Evolutionary conservation across 2,888 invertebrate genomes (phyloP).

Genomic region (Rhingia campestris): DNA sequence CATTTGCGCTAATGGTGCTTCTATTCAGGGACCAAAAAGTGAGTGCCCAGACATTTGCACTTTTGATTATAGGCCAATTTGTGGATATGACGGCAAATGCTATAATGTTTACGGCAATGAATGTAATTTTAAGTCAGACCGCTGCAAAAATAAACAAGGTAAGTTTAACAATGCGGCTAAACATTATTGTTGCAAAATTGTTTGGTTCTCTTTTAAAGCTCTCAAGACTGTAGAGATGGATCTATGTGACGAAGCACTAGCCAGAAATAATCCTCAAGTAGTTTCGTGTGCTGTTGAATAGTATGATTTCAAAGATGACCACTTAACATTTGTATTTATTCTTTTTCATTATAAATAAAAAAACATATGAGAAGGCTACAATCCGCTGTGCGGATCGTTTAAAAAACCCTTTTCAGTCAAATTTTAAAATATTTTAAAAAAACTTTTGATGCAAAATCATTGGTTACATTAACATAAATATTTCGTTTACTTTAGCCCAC

Average conservation of each 20-base stretch:
- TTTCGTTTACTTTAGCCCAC: too few relatives aligned
- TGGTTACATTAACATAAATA: too few relatives aligned
- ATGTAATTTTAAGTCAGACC: slow-evolving; percentile 14
- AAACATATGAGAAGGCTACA: too few relatives aligned
- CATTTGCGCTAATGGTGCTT: slow-evolving; percentile 12
- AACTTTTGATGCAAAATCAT: too few relatives aligned
- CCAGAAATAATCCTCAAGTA: slow-evolving; percentile 29
- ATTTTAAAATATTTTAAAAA: too few relatives aligned
- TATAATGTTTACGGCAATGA: slow-evolving; percentile 26
- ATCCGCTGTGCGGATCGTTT: too few relatives aligned
- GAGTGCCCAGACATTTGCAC: slow-evolving; percentile 50
- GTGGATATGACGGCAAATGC: slow-evolving; percentile 51
- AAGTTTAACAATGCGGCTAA: background rate
- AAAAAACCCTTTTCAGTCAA: too few relatives aligned
- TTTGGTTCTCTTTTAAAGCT: slow-evolving; percentile 16
- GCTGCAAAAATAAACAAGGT: slow-evolving; percentile 23
- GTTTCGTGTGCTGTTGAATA: background rate
- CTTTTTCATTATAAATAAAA: too few relatives aligned
- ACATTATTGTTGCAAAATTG: background rate
- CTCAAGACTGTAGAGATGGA: slow-evolving; percentile 39
- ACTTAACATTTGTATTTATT: too few relatives aligned
- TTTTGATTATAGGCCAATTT: slow-evolving; percentile 30
- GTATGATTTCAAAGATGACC: too few relatives aligned
- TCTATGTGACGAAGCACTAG: slow-evolving; percentile 30
- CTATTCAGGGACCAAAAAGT: slow-evolving; percentile 19